phyloP scores from a whole-genome alignment of 1,140 invertebrate genomes.

The Cydia strobilella region DNA sequence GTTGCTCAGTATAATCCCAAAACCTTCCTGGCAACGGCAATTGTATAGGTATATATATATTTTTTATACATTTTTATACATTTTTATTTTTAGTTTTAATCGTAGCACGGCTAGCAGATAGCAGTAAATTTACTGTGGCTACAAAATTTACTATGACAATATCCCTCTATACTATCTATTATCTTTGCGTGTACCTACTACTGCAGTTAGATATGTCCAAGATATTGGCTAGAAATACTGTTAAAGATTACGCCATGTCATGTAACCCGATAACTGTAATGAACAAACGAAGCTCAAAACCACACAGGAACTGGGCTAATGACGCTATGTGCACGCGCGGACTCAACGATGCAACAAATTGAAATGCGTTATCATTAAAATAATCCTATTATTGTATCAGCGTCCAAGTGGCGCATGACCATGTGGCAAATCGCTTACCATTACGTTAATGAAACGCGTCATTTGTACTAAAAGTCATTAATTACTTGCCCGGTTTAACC shows the following conservation, averaged over 20 bases:
- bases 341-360: slow-evolving; percentile 72
- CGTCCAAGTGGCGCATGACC: slow-evolving; percentile 15
- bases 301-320: slow-evolving; percentile 66
- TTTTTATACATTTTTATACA: too few species aligned
- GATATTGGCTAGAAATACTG: background rate
- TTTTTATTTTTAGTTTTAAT: too few species aligned
- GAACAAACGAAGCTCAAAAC: slow-evolving; percentile 11
- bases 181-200: too few species aligned
- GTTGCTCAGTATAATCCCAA: too few species aligned
- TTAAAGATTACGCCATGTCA: slow-evolving; percentile 10
- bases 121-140: too few species aligned
- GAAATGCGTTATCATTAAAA: slow-evolving; percentile 68
- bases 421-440: slow-evolving; percentile 27
- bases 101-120: too few species aligned
- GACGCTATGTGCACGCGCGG: slow-evolving; percentile 50
- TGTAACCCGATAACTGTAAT: slow-evolving; percentile 13
- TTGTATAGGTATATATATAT: too few species aligned
- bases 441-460: slow-evolving; percentile 35
- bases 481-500: slow-evolving; percentile 57
- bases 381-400: slow-evolving; percentile 63
- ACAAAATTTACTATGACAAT: too few species aligned
- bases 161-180: too few species aligned
- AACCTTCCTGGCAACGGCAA: too few species aligned
- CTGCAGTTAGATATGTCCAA: background rate
- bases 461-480: slow-evolving; percentile 39